phyloP scores from a whole-genome alignment of 2,113 vertebrate species.

The Miniopterus natalensis region DNA sequence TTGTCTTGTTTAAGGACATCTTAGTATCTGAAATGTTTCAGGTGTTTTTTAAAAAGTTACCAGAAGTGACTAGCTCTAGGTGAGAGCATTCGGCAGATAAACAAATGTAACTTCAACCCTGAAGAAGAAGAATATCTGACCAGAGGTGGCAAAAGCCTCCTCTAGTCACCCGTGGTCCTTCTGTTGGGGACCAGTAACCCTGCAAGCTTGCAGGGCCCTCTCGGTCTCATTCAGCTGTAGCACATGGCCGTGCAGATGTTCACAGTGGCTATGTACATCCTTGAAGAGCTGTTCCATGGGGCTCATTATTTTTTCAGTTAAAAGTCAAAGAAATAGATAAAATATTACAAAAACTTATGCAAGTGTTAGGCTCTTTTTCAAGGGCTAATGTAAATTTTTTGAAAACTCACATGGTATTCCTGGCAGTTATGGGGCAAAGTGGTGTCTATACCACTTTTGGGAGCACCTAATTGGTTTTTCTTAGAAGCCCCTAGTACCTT shows the following conservation, averaged over 20 bases:
- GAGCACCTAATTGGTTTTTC: neutral
- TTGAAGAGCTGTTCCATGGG: neutral
- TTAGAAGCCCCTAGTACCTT: neutral
- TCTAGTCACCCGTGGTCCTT: accelerated
- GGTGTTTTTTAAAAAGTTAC: neutral
- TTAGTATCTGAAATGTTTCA: neutral
- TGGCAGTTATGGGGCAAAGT: neutral
- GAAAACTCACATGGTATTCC: neutral
- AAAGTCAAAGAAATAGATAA: neutral
- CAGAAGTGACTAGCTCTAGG: neutral
- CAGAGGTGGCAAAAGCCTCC: neutral
- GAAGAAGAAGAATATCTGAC: neutral
- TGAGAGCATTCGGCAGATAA: neutral
- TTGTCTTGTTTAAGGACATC: neutral
- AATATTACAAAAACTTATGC: neutral
- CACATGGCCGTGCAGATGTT: neutral
- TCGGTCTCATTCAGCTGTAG: neutral
- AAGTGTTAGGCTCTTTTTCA: neutral
- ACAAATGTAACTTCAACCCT: neutral
- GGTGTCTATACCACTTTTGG: neutral
- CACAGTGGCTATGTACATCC: neutral
- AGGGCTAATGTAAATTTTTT: neutral
- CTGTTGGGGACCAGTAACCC: neutral
- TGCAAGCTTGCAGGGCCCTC: neutral
- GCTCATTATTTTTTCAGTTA: neutral